Evolutionary conservation across 1,140 invertebrate genomes (phyloP).

Genomic region (Heliconius hewitsoni): DNA sequence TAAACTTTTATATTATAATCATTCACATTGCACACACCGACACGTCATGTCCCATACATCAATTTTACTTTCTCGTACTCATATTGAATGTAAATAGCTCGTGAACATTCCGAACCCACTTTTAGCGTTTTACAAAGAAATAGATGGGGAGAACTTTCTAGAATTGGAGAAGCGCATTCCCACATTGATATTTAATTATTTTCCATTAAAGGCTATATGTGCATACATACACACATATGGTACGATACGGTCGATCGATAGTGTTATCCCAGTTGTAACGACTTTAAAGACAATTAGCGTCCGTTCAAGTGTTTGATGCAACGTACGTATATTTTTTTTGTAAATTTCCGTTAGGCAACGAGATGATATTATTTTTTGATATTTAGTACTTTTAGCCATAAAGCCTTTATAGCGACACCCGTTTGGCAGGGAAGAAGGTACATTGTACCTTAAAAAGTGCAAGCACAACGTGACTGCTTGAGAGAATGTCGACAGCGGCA

Average conservation of each 20-base stretch:
- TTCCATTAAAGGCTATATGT: slow-evolving; percentile 31
- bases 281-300: background rate
- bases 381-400: too few species aligned
- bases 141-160: slow-evolving; percentile 32
- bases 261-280: slow-evolving; percentile 11
- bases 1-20: background rate
- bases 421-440: too few species aligned
- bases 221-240: slow-evolving; percentile 27
- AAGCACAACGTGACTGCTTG: too few species aligned
- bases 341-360: too few species aligned
- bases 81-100: background rate
- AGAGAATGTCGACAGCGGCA: too few species aligned
- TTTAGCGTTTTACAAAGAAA: slow-evolving; percentile 20
- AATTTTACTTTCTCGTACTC: slow-evolving; percentile 10
- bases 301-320: background rate
- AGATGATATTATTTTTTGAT: too few species aligned
- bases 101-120: background rate
- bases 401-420: too few species aligned
- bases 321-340: background rate
- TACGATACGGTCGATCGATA: slow-evolving; percentile 22
- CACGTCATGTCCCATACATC: background rate
- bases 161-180: slow-evolving; percentile 27
- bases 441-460: too few species aligned
- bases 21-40: background rate
- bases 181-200: slow-evolving; percentile 41